A percentile compares a stretch with the other conserved stretches of the same genome.
Conservation (phyloP, 2,797 vertebrate genomes). For the Sebastes umbrosus region DNA sequence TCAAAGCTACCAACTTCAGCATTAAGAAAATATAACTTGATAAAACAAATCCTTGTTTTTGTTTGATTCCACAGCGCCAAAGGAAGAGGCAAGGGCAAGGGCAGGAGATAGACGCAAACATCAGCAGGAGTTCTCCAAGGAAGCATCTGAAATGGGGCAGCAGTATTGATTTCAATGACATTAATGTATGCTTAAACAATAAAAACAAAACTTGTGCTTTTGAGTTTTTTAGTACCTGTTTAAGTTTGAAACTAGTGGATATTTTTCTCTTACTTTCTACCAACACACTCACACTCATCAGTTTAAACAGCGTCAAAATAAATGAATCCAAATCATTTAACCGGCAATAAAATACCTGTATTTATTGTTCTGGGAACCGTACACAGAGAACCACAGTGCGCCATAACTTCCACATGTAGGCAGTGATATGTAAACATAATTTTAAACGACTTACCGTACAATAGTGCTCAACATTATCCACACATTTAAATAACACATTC, state of each 20-base stretch:
- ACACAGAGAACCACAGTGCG: conserved; percentile 63
- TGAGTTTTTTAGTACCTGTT: background rate
- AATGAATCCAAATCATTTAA: conserved; percentile 2
- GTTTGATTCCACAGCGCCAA: conserved; percentile 68
- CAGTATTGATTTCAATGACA: background rate
- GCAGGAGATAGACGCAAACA: conserved; percentile 64
- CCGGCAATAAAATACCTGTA: conserved; percentile 53
- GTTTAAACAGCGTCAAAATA: background rate
- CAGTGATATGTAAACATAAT: conserved; percentile 66
- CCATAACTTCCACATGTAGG: conserved; percentile 41
- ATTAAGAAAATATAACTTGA: background rate
- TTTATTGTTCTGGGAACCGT: conserved; percentile 62
- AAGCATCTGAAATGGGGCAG: conserved; percentile 13
- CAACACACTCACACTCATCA: background rate
- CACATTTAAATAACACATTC: conserved; percentile 46
- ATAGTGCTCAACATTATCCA: conserved; percentile 35
- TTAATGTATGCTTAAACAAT: conserved; percentile 11
- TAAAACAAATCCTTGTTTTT: background rate
- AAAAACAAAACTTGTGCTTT: conserved; percentile 22
- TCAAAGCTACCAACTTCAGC: background rate
- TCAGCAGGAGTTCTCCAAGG: conserved; percentile 10
- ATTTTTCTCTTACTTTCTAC: background rate
- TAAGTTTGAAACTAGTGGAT: background rate
- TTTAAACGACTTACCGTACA: conserved; percentile 10
- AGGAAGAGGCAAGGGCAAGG: conserved; percentile 80